Base-by-base conservation (phyloP, 2,888 invertebrate species). In the Lutraria lutraria region DNA sequence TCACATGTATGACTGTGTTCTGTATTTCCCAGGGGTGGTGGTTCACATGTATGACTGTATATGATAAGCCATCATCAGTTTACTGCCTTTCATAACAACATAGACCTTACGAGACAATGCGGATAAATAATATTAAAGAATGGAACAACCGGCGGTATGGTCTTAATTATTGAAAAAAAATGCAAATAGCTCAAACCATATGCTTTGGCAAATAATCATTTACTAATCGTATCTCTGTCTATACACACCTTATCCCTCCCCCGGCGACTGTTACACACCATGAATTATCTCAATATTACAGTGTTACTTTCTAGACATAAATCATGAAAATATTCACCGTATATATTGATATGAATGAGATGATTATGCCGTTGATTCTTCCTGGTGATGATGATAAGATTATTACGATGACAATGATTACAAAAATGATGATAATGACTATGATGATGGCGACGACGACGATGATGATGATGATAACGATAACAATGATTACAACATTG, bases 181-280 rank as follows among this genome's bases (percentile, higher is more conserved):
- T 8, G 1, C 15, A 60, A 43, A 8, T 43, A 43, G 43, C 8
- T 2, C 8, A 43, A 2, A 43, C 8, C 19, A 60, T n/a, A n/a
- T 60, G 19, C 8, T 60, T 60, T n/a, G 60, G 8, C n/a, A n/a
- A 68, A 68, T 68, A 25, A 68, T 68, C 63, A 68, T 68, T 68
- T 68, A 25, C 25, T 68, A 68, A 68, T 68, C 63, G n/a, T 68
- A 68, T 68, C 63, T 68, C 63, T 15, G 56, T 68, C 21, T 25
- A 12, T 68, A 25, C 63, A 25, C 63, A 68, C 25, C 25, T 68
- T n/a, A 13, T 25, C 25, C 12, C 25, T 25, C 25, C 12, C 63
- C 25, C 25, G 63, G 25, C 63, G 25, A 68, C 25, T 25, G 25
- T 25, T 3, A 10, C 25, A 68, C 63, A 10, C 25, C 25, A 25